Percentiles rank a stretch among this genome's conserved stretches.
These are phyloP conservation scores for Cuculus canorus DNA, from an alignment of 2,797 vertebrate species.

Conservation along the genomic window DNA sequence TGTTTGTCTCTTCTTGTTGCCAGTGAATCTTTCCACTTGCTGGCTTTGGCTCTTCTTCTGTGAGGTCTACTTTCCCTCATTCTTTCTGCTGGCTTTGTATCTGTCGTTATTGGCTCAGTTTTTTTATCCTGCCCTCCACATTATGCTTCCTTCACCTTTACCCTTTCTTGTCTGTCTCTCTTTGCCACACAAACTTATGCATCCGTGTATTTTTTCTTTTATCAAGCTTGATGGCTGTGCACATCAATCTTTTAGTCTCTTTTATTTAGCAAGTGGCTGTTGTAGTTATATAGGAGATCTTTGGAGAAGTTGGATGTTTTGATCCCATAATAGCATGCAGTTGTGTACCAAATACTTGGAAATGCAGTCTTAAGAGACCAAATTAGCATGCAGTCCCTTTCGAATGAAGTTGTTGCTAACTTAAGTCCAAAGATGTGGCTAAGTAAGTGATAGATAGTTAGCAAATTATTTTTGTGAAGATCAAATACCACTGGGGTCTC, in stretches of 20 bases:
- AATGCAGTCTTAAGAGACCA: neutral
- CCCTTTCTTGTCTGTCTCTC: neutral
- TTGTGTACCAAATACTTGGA: neutral
- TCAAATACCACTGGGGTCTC: neutral
- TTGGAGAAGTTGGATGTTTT: neutral
- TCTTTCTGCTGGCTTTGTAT: neutral
- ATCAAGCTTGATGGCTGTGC: neutral
- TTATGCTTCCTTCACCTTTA: neutral
- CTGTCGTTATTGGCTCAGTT: neutral
- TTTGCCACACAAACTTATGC: neutral
- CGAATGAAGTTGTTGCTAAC: neutral
- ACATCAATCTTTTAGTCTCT: neutral
- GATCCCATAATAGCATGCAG: neutral
- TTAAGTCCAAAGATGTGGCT: neutral
- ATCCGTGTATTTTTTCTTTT: neutral
- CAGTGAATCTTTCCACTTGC: neutral
- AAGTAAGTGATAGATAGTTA: neutral
- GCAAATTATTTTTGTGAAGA: neutral
- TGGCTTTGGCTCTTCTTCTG: neutral
- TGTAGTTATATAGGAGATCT: neutral
- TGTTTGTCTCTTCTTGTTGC: neutral
- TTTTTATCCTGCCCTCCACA: neutral
- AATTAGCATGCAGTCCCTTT: neutral
- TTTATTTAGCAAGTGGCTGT: neutral
- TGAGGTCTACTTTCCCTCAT: neutral